Evolutionary conservation across 2,113 vertebrate genomes (phyloP).

Genomic region (Melanerpes aurifrons): DNA sequence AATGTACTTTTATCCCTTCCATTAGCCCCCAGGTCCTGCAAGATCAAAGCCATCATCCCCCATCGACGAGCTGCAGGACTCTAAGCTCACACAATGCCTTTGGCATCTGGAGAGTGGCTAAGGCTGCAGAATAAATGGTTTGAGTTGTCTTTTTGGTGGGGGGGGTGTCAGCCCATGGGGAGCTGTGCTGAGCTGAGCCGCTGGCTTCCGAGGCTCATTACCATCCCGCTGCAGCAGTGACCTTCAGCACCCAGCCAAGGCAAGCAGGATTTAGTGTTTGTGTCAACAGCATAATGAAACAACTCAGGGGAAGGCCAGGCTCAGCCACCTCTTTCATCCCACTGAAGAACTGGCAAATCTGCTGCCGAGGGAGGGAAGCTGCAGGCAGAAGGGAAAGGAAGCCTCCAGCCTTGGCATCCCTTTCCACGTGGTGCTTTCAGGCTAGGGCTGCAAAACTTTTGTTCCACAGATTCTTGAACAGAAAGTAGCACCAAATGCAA

Average conservation of each 20-base stretch:
- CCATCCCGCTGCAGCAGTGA: constrained; percentile 48
- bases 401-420: not conserved
- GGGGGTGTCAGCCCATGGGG: not conserved
- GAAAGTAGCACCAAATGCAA: too few relatives aligned
- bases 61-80: constrained; percentile 27
- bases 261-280: constrained; percentile 69
- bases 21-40: not conserved
- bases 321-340: constrained; percentile 56
- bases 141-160: not conserved
- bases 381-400: constrained; percentile 26
- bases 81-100: constrained; percentile 7
- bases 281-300: constrained; percentile 72
- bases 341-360: constrained; percentile 42
- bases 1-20: not conserved
- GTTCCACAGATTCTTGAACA: too few relatives aligned
- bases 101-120: not conserved
- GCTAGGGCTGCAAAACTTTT: too few relatives aligned
- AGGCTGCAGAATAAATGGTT: constrained; percentile 50
- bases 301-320: constrained; percentile 57
- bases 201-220: constrained; percentile 61
- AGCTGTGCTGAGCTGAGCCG: constrained; percentile 55
- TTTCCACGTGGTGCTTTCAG: too few relatives aligned
- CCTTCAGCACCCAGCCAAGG: constrained; percentile 69
- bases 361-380: not conserved
- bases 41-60: constrained; percentile 8